Base-by-base conservation (phyloP, 23 tunicate genomes). In the Oikopleura vanhoeffeni region DNA sequence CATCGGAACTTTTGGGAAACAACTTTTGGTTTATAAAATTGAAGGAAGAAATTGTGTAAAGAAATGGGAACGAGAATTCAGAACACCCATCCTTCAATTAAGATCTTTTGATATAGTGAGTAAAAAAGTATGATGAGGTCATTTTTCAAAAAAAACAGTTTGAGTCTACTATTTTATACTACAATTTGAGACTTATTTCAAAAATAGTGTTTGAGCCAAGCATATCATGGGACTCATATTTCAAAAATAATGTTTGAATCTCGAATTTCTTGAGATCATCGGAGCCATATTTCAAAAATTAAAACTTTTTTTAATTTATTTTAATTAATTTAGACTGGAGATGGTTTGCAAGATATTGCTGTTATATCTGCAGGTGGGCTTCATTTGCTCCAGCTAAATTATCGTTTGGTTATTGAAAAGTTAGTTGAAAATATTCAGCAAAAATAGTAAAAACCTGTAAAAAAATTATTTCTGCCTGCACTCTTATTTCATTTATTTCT, bases 271-370 rank as follows among this genome's bases (percentile, higher is more conserved):
- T n/a, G n/a, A n/a, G n/a, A n/a, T n/a, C n/a, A n/a, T n/a, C n/a
- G n/a, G n/a, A n/a, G n/a, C n/a, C n/a, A n/a, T n/a, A n/a, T n/a
- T n/a, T n/a, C n/a, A n/a, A n/a, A n/a, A n/a, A n/a, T n/a, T n/a
- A n/a, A n/a, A n/a, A n/a, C n/a, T n/a, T n/a, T n/a, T n/a, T n/a
- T n/a, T n/a, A n/a, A n/a, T n/a, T n/a, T n/a, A n/a, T n/a, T n/a
- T n/a, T n/a, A 49, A 49, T 8, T 8, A 49, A 71, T 71, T 71
- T 30, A 71, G 79, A 71, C 79, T 18, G 79, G 79, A 33, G 79
- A 71, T 71, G 79, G 79, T 24, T 71, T 71, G 38, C 79, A 71
- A 71, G 79, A 71, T 30, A 71, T 71, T 30, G 79, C 79, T 18
- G 79, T 71, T 13, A 71, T 71, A 24, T 71, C 79, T 30, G 79